Evolutionary conservation across 2,888 invertebrate genomes (phyloP).

Genomic region (Sphecodes monilicornis): DNA sequence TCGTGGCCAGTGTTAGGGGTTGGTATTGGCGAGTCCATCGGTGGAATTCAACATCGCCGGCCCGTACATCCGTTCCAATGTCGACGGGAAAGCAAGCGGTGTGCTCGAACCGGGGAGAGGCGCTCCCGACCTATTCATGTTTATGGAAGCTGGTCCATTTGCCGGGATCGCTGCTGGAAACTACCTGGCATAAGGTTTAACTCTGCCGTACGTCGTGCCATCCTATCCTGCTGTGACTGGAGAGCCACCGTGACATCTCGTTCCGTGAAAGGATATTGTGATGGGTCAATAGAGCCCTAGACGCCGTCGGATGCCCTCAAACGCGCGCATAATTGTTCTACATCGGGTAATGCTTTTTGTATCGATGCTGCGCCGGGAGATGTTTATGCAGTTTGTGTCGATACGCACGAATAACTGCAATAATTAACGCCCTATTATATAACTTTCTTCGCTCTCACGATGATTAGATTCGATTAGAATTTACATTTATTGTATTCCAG

Average conservation of each 20-base stretch:
- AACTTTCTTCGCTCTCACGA: too few relatives aligned
- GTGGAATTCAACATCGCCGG: conserved; percentile 72
- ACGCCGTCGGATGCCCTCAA: not conserved
- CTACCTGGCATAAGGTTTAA: conserved; percentile 70
- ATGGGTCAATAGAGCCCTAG: conserved; percentile 15
- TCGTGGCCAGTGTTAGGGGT: conserved; percentile 27
- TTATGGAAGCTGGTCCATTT: conserved; percentile 77
- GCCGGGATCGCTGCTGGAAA: conserved; percentile 70
- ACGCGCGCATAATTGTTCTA: conserved; percentile 27
- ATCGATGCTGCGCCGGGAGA: not conserved
- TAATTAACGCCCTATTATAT: not conserved
- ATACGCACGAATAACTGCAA: not conserved
- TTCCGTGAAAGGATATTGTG: conserved; percentile 33
- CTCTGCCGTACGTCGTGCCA: conserved; percentile 35
- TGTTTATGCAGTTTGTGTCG: not conserved
- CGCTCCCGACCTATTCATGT: conserved; percentile 74
- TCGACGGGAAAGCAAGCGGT: conserved; percentile 71
- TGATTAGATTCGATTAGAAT: too few relatives aligned
- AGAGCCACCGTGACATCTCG: conserved; percentile 51
- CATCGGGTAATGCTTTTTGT: not conserved
- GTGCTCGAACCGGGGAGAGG: conserved; percentile 57
- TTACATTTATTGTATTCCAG: too few relatives aligned
- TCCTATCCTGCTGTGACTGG: conserved; percentile 14
- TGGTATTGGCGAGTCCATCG: conserved; percentile 70
- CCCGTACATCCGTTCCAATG: conserved; percentile 72